Base-by-base conservation (phyloP, 2,888 invertebrate genomes). In the Meiosimyza platycephala region DNA sequence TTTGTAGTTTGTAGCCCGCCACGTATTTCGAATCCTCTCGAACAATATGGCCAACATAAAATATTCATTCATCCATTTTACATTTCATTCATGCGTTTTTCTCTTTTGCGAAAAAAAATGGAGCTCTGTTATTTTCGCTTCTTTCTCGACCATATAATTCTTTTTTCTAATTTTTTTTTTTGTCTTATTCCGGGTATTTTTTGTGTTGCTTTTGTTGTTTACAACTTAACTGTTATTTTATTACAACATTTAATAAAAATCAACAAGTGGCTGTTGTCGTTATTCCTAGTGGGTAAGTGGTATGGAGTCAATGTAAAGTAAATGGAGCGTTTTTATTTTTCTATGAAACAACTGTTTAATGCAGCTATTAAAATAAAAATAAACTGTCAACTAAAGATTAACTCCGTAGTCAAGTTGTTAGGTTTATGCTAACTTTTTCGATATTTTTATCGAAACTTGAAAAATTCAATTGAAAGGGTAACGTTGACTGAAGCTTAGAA, bases 191-290 rank as follows among this genome's bases (percentile, higher is more conserved):
- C 59, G 15, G 5, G 16, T 3, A 6, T 15, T 59, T 15, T 16
- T 22, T 22, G 15, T 22, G 6, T 55, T 67, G 72, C 48, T 12
- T 65, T 68, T 48, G 12, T 50, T 72, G 67, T 75, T 73, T 74
- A 75, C 74, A 75, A 72, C 75, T 74, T 76, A 74, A 76, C 76
- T 73, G 76, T 74, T 76, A 72, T 75, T 75, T 76, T 76, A 76
- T 73, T 75, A 74, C 71, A 75, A 67, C 76, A 72, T 75, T 76
- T 75, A 76, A 72, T 75, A 76, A 75, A 76, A 76, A 73, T 75
- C 76, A 76, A 76, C 76, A 76, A 75, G 76, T 75, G 75, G 65
- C 73, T 74, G 71, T 72, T 71, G 73, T 67, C 71, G 40, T 40
- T 9, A 9, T 40, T 40, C 40, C 40, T 40, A 40, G 40, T 40